Base-by-base conservation (phyloP, 1,140 invertebrate species). In the Anadara kagoshimensis region DNA sequence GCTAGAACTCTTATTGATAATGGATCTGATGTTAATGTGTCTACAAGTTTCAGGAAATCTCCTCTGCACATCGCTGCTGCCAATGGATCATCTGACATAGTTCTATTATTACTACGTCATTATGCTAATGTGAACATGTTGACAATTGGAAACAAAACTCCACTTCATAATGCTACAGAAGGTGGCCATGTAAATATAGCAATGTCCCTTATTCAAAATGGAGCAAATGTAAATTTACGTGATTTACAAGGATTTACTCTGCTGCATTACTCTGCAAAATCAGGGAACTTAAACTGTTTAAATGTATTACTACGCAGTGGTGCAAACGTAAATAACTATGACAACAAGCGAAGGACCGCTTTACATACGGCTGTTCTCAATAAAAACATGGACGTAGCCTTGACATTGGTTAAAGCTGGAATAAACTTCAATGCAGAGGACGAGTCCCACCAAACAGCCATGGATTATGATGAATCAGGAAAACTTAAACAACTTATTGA, bases 11-110 rank as follows among this genome's bases (percentile, higher is more conserved):
- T 99, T 44, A 85, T 99, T 44, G 92, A 94, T 54, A 92, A 94
- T 83, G 96, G 96, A 24, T 95, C 96, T 5, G 92, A 98, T 89
- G 91, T 97, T 0, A 97, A 96, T 90, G 94, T 95, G 18, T 88
- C 91, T 65, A 95, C 95, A 54, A 93, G 94, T 86, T 97, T 97
- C 83, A 76, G 84, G 24, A 86, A 90, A 29, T 88, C 89, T 44
- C 85, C 90, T 18, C 80, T 91, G 20, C 90, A 91, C 78, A 79
- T 91, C 26, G 88, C 90, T 24, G 80, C 89, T 7, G 56, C 92
- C 16, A 92, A 93, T 79, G 93, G 93, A 24, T 91, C 93, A 54
- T 82, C 90, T 11, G 93, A 93, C 73, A 92, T 94, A 75, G 93
- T 93, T 12, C 90, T 96, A n/a, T 92, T 95, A 57, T 85, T 97